Evolutionary conservation across 2,888 invertebrate species (phyloP).

Genomic region (Tiliacea aurago): DNA sequence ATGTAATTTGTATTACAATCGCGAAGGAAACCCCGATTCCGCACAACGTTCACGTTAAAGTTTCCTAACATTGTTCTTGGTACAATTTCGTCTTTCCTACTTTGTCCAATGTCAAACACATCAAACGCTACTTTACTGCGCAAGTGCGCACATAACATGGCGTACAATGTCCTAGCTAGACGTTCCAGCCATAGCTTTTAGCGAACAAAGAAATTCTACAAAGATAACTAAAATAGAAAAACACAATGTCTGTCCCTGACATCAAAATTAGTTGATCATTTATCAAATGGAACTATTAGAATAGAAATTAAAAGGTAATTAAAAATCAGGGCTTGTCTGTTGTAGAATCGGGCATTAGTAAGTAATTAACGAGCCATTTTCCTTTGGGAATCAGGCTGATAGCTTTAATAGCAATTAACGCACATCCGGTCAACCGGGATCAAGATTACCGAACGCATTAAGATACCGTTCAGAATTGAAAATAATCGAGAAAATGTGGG

Average conservation of each 20-base stretch:
- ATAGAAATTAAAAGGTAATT: slow-evolving; percentile 26
- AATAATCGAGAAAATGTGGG: slow-evolving; percentile 61
- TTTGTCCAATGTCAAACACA: slow-evolving; percentile 48
- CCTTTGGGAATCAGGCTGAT: slow-evolving; percentile 62
- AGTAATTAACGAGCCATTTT: slow-evolving; percentile 68
- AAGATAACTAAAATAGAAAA: slow-evolving; percentile 33
- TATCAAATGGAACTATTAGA: slow-evolving; percentile 33
- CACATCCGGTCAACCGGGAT: slow-evolving; percentile 76
- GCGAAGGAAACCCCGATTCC: slow-evolving; percentile 30
- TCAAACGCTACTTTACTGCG: slow-evolving; percentile 28
- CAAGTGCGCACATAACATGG: slow-evolving; percentile 17
- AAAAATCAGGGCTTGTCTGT: slow-evolving; percentile 3
- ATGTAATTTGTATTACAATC: slow-evolving; percentile 58
- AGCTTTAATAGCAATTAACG: slow-evolving; percentile 73
- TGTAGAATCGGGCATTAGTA: slow-evolving; percentile 59
- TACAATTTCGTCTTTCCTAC: slow-evolving; percentile 36
- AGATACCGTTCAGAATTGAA: slow-evolving; percentile 51
- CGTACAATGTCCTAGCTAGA: slow-evolving; percentile 22
- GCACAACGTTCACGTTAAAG: slow-evolving; percentile 25
- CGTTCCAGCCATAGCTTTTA: slow-evolving; percentile 41
- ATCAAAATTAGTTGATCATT: slow-evolving; percentile 28
- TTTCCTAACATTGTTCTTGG: slow-evolving; percentile 41
- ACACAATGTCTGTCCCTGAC: slow-evolving; percentile 29
- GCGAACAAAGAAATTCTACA: slow-evolving; percentile 23
- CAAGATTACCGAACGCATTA: slow-evolving; percentile 73